These are phyloP conservation scores for Smittia aterrima DNA, from an alignment of 2,888 invertebrate genomes.

Conservation along the genomic window DNA sequence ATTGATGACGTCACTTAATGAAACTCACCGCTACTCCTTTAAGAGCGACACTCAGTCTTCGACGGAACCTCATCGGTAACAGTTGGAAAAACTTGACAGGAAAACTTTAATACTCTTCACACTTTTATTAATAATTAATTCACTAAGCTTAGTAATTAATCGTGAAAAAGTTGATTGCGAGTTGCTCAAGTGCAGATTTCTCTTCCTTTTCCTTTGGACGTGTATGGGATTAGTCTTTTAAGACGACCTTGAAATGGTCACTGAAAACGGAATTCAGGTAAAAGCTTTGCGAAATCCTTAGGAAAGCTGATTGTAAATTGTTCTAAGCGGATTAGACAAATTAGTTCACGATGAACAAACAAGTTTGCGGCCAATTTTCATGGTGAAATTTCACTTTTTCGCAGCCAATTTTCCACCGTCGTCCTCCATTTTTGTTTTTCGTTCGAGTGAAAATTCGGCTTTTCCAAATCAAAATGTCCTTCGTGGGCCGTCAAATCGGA, in stretches of 20 bases:
- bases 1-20: slow-evolving; percentile 16
- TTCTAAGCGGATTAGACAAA: neutral
- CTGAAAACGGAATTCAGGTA: slow-evolving; percentile 55
- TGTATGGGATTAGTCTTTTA: slow-evolving; percentile 30
- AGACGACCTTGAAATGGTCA: slow-evolving; percentile 51
- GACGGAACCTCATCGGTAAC: slow-evolving; percentile 41
- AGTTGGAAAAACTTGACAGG: slow-evolving; percentile 37
- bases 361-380: neutral
- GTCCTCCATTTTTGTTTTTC: slow-evolving; percentile 36
- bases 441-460: neutral
- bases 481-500: neutral
- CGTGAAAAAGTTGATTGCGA: slow-evolving; percentile 4
- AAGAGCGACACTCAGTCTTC: slow-evolving; percentile 42
- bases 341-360: neutral
- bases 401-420: neutral
- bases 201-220: slow-evolving; percentile 22
- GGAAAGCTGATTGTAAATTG: neutral
- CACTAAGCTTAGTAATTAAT: slow-evolving; percentile 12
- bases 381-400: slow-evolving; percentile 13
- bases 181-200: slow-evolving; percentile 13
- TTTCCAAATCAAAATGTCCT: neutral
- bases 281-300: neutral
- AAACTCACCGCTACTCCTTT: neutral
- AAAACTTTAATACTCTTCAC: slow-evolving; percentile 26
- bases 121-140: slow-evolving; percentile 4